Percentiles rank a stretch among this genome's conserved stretches.
Conservation (phyloP, 2,888 invertebrate species). For the Platypus cylindrus region DNA sequence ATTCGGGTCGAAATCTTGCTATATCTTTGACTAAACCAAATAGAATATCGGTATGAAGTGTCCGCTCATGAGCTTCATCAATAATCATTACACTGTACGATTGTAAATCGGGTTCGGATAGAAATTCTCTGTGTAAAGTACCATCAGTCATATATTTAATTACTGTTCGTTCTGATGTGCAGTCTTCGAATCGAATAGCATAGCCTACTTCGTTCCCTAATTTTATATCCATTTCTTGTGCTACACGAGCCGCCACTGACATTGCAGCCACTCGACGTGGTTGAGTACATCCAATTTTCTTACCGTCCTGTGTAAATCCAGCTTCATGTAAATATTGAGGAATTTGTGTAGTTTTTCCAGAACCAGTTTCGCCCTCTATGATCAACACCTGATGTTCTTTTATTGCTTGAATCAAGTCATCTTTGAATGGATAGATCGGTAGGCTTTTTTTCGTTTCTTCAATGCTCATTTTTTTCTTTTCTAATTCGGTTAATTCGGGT, state of each 20-base stretch:
- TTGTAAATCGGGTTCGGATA: constrained; percentile 91
- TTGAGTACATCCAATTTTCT: constrained; percentile 84
- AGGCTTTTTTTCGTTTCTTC: constrained; percentile 85
- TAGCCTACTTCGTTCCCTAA: constrained; percentile 86
- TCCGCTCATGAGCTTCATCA: constrained; percentile 98
- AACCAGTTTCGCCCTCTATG: constrained; percentile 97
- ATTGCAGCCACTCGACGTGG: constrained; percentile 97
- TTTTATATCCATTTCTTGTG: constrained; percentile 95
- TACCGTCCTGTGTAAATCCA: constrained; percentile 66
- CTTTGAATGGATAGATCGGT: constrained; percentile 86
- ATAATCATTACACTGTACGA: constrained; percentile 98
- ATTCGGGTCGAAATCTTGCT: constrained; percentile 72
- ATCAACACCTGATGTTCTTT: constrained; percentile 77
- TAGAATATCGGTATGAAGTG: constrained; percentile 93
- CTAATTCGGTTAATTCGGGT: constrained; percentile 49
- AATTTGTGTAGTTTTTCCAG: constrained; percentile 98
- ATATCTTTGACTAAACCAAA: constrained; percentile 97
- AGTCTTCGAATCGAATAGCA: constrained; percentile 96
- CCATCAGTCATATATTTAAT: constrained; percentile 99
- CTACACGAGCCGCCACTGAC: constrained; percentile 98
- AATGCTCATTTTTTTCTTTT: constrained; percentile 66
- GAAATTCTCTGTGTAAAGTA: constrained; percentile 90
- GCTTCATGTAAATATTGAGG: constrained; percentile 96
- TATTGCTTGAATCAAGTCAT: constrained; percentile 85
- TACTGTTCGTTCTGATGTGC: constrained; percentile 91